A percentile compares a stretch with the other conserved stretches of the same genome.
Evolutionary conservation across 2,888 invertebrate genomes (phyloP).

Genomic region (Acleris holmiana): DNA sequence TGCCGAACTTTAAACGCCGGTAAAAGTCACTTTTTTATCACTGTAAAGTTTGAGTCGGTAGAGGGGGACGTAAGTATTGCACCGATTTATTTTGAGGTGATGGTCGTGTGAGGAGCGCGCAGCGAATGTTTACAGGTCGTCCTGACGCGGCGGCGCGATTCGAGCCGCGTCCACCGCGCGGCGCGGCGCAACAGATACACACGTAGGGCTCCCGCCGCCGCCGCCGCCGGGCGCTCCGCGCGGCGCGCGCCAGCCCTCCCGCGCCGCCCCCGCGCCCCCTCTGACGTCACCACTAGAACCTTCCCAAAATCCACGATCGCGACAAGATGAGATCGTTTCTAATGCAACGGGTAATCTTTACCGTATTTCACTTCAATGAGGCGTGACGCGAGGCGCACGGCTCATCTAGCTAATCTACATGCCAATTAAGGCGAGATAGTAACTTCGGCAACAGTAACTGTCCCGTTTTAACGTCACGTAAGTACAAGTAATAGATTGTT

Average conservation of each 20-base stretch:
- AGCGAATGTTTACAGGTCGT: constrained; percentile 69
- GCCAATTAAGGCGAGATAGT: constrained; percentile 14
- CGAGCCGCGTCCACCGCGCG: constrained; percentile 69
- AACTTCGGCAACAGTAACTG: constrained; percentile 8
- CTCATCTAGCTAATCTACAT: constrained; percentile 26
- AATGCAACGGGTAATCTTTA: constrained; percentile 60
- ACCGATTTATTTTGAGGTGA: constrained; percentile 42
- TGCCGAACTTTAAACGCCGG: constrained; percentile 55
- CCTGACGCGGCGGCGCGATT: constrained; percentile 56
- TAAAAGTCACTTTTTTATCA: constrained; percentile 50
- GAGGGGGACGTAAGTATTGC: constrained; percentile 16
- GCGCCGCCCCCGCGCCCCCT: constrained; percentile 46
- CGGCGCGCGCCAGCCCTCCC: constrained; percentile 61
- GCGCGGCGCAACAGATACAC: constrained; percentile 69
- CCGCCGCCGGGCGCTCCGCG: constrained; percentile 48
- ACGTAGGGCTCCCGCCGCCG: constrained; percentile 48
- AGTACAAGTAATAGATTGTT: constrained; percentile 4
- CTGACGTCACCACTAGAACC: constrained; percentile 77
- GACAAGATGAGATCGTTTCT: constrained; percentile 55
- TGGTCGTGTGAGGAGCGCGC: constrained; percentile 46
- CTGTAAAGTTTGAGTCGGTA: constrained; percentile 15
- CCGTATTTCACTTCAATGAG: constrained; percentile 33
- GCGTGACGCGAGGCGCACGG: constrained; percentile 9
- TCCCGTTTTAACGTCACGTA: constrained; percentile 10
- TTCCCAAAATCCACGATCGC: constrained; percentile 62